Evolutionary conservation across 2,888 invertebrate genomes (phyloP).

Genomic region (Andricus quercusramuli): DNA sequence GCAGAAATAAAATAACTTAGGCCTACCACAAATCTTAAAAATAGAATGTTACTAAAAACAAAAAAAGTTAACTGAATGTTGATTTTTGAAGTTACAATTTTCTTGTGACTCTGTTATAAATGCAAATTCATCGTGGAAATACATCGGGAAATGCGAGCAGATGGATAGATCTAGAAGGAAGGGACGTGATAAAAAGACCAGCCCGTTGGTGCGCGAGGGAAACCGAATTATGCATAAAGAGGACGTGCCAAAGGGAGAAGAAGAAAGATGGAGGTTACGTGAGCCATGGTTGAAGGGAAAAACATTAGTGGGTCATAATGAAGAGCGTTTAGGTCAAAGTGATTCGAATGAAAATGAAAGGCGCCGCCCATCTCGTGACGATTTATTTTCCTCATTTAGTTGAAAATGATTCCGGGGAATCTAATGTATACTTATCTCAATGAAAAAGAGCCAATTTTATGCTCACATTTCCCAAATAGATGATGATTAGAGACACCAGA

Average conservation of each 20-base stretch:
- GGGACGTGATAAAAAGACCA: not conserved
- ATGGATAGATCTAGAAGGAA: not conserved
- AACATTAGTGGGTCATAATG: not conserved
- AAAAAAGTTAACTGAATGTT: not conserved
- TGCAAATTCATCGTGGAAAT: not conserved
- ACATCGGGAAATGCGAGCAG: not conserved
- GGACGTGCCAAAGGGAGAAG: not conserved
- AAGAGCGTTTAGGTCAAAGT: constrained; percentile 8
- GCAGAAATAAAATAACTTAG: not conserved
- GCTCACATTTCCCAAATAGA: not conserved
- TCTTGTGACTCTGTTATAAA: not conserved
- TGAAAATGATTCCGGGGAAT: not conserved
- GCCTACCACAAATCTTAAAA: not conserved
- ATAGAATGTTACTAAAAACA: not conserved
- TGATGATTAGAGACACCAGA: not conserved
- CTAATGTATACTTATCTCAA: not conserved
- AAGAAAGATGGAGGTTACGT: constrained; percentile 2
- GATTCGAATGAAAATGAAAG: constrained; percentile 2
- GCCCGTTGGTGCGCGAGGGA: not conserved
- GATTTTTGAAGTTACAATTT: not conserved
- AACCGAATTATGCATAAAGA: not conserved
- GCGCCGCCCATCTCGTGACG: not conserved
- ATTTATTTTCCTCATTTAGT: constrained; percentile 1
- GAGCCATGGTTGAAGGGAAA: not conserved
- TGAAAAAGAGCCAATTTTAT: not conserved